Percentiles rank a stretch among this genome's conserved stretches.
phyloP scores from a whole-genome alignment of 1,140 invertebrate genomes.

The Microvelia longipes region DNA sequence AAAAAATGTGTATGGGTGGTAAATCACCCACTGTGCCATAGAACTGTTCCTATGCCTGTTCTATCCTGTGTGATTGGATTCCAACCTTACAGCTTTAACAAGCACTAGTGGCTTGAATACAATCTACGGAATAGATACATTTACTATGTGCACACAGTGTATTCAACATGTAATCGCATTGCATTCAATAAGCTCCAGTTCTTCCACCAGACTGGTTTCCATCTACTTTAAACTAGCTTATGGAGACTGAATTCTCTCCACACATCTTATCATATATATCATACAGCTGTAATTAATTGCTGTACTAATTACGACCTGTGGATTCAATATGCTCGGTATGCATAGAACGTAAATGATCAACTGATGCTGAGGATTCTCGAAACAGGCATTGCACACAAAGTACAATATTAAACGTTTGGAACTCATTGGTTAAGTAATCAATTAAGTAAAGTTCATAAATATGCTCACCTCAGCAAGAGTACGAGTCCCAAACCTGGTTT shows the following conservation, averaged over 20 bases:
- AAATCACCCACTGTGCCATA: neutral
- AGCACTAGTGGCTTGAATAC: neutral
- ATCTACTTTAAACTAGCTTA: too few relatives aligned
- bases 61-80: neutral
- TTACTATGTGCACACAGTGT: neutral
- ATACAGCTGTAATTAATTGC: neutral
- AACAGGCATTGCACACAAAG: constrained; percentile 25
- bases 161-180: too few relatives aligned
- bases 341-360: constrained; percentile 13
- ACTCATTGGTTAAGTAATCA: neutral
- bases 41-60: neutral
- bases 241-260: too few relatives aligned
- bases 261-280: too few relatives aligned
- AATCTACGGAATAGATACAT: neutral
- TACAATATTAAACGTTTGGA: neutral
- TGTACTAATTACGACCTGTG: constrained; percentile 4
- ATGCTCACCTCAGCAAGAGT: constrained; percentile 36
- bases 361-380: constrained; percentile 13
- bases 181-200: too few relatives aligned
- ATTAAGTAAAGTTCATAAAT: constrained; percentile 1
- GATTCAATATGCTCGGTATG: constrained; percentile 6
- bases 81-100: neutral
- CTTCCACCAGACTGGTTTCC: too few relatives aligned
- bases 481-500: constrained; percentile 40
- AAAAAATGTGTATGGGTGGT: too few relatives aligned